A percentile compares a stretch with the other conserved stretches of the same genome.
These are phyloP conservation scores for Steatornis caripensis DNA, from an alignment of 2,113 vertebrate species.

Conservation along the genomic window DNA sequence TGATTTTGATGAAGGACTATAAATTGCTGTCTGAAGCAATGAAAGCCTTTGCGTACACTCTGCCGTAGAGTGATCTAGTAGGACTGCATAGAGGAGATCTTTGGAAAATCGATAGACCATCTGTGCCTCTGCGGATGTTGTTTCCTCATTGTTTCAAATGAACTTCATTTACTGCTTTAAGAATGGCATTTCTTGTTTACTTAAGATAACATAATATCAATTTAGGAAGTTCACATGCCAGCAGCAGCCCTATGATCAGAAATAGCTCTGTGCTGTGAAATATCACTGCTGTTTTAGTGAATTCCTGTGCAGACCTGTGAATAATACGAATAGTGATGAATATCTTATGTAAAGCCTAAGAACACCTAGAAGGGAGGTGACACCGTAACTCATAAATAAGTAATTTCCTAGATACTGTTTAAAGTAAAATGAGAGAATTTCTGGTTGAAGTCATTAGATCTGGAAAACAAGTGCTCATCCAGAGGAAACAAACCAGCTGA, in stretches of 20 bases:
- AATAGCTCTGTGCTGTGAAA: background rate
- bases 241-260: background rate
- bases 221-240: background rate
- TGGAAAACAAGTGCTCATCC: background rate
- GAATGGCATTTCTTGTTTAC: slow-evolving; percentile 42
- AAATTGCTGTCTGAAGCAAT: background rate
- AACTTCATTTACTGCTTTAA: slow-evolving; percentile 40
- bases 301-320: background rate
- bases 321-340: background rate
- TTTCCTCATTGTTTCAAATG: slow-evolving; percentile 21
- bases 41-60: background rate
- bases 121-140: background rate
- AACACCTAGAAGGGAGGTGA: background rate
- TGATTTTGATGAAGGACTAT: background rate
- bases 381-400: background rate
- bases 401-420: background rate
- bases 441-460: background rate
- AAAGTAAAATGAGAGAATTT: background rate
- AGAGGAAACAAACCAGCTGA: background rate
- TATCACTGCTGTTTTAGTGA: background rate
- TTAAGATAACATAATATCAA: background rate
- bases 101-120: background rate
- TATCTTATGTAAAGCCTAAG: background rate
- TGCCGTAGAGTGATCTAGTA: background rate
- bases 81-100: background rate